Evolutionary conservation across 2,113 vertebrate genomes (phyloP), one percentile per base, ranked within the genome.

Genomic region (Eulemur rufifrons): DNA sequence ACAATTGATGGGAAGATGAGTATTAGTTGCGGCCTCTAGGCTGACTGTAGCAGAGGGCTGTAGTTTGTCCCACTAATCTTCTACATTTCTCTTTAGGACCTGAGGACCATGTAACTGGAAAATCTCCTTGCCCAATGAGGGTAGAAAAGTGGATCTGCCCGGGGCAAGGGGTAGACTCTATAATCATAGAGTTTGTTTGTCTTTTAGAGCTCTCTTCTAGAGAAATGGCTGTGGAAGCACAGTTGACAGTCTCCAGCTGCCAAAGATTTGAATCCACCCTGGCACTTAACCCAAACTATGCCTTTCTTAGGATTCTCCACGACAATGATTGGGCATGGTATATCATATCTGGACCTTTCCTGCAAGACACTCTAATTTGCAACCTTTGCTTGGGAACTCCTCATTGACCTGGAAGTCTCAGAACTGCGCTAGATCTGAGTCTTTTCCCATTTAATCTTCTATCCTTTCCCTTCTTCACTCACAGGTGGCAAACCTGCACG

Each of bases 241-340:
- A 20, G 0, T 6, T 50, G 14, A 68, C 2, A 6, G 3, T 25
- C 23, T 84, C 14, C 39, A 15, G 32, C 2, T 23, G 6, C 10
- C 52, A 47, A 1, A 47, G 2, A 14, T 52, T 78, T 34, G 64
- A 32, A 69, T 25, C 52, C 8, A 52, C 29, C 14, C 13, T 17
- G 32, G 23, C 21, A n/a, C 34, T 85, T 9, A 34, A 17, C 23
- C 27, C 6, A 23, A 61, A 45, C 8, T 12, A 5, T n/a, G 20
- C 11, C 66, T 85, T 61, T 18, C 25, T 9, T 32, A 56, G 37
- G 23, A 3, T 81, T 13, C 21, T 39, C 20, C 6, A 37, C 9
- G n/a, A 59, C 14, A 64, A 8, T 56, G 42, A 66, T 21, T 23
- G 20, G 32, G 12, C 45, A 25, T 29, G 13, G 4, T 20, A 3